Conservation (phyloP, 2,888 invertebrate genomes). For the Orgyia antiqua region DNA sequence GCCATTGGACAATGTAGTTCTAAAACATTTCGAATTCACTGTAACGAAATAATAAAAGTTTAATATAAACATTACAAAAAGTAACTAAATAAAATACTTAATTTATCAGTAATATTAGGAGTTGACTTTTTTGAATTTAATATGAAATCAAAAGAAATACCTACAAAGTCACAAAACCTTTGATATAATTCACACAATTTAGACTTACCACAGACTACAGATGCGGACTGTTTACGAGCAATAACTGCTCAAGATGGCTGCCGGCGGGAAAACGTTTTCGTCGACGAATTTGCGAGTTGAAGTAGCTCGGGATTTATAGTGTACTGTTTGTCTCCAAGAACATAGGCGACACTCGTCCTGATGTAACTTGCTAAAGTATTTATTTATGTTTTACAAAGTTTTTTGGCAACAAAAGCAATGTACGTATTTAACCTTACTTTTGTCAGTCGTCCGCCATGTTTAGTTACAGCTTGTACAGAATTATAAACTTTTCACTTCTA, state of each 20-base stretch:
- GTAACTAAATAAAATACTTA: too few species aligned
- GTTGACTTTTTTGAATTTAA: too few species aligned
- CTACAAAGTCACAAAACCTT: constrained; percentile 6
- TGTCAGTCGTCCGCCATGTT: constrained; percentile 4
- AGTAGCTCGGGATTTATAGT: constrained; percentile 29
- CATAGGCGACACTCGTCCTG: constrained; percentile 18
- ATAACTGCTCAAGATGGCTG: constrained; percentile 53
- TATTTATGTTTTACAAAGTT: constrained; percentile 27
- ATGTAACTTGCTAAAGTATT: constrained; percentile 20
- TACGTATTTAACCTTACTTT: constrained; percentile 17
- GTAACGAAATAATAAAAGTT: too few species aligned
- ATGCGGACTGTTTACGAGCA: constrained; percentile 41
- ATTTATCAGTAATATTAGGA: too few species aligned
- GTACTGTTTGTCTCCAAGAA: constrained; percentile 26
- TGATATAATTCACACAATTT: constrained; percentile 14
- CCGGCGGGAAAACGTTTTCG: constrained; percentile 40
- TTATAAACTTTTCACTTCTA: too few species aligned
- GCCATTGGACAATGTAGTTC: too few species aligned
- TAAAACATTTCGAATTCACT: too few species aligned
- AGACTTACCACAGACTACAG: constrained; percentile 18
- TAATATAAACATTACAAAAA: too few species aligned
- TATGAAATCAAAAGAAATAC: too few species aligned
- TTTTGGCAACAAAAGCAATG: constrained; percentile 20
- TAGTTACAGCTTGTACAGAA: constrained; percentile 1
- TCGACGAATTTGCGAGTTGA: constrained; percentile 29